Base-by-base conservation (phyloP, 2,797 vertebrate genomes). In the Pempheris klunzingeri region DNA sequence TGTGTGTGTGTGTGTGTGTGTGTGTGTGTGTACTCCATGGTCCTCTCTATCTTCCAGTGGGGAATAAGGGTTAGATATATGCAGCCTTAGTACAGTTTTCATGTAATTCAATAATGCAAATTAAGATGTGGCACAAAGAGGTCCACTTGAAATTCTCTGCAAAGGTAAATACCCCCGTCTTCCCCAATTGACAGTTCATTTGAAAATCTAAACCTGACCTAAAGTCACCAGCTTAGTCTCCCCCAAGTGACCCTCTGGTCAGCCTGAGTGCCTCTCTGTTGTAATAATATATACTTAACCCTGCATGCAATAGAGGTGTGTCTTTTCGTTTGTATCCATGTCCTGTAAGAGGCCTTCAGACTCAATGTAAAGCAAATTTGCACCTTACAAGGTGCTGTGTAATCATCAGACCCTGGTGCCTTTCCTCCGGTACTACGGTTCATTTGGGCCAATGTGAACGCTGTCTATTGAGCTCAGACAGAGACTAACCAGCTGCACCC, bases 1-100 rank as follows among this genome's bases (percentile, higher is more conserved):
- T 36, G 43, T 46, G 24, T 60, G 44, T 74, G 71, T 65, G 26
- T 61, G 43, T 38, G 53, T 49, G 41, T 44, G 60, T 70, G 64
- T 60, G 52, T 50, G 43, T 62, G 32, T 46, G 30, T 64, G 22
- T 54, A 24, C 43, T 55, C 22, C 30, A 39, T 32, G 47, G 67
- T 55, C 55, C 32, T 76, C 49, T 64, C 79, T 38, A 49, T 43
- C 34, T 22, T 52, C 20, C 59, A 24, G 44, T 46, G 50, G 55
- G 41, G 22, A 38, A 32, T 43, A 44, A 17, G 54, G 32, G 28
- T 50, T 79, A 59, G 71, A 70, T 49, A 44, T 52, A 26, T 28
- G 24, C 36, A 39, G 22, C 4, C 5, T 20, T 61, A 15, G 17
- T 28, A 26, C 4, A 36, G 43, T 41, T 41, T 30, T 50, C 7